Conservation (phyloP, 2,797 vertebrate species). For the Megalops cyprinoides region DNA sequence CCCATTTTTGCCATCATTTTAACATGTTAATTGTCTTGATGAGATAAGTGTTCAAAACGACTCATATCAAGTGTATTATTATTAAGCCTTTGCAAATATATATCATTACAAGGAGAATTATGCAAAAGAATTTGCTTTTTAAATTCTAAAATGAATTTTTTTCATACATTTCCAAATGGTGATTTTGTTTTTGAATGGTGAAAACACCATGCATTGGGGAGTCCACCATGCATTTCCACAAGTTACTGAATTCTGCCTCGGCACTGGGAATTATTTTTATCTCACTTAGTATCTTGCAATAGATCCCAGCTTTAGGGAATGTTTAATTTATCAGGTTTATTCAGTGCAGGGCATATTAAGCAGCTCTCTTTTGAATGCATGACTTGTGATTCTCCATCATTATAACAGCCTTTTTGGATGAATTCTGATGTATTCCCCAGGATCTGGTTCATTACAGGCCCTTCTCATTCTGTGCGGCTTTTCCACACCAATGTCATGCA, state of each 20-base stretch:
- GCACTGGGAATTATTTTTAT: conserved; percentile 30
- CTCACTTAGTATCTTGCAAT: conserved; percentile 37
- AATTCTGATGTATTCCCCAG: conserved; percentile 24
- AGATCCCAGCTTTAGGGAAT: conserved; percentile 33
- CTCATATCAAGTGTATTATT: conserved; percentile 42
- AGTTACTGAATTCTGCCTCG: not conserved
- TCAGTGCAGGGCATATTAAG: conserved; percentile 20
- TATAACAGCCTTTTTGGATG: conserved; percentile 30
- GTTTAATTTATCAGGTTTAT: conserved; percentile 45
- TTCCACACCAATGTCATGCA: not conserved
- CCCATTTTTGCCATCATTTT: not conserved
- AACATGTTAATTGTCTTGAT: conserved; percentile 22
- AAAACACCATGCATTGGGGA: too few relatives aligned
- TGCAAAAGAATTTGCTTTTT: not conserved
- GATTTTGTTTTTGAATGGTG: not conserved
- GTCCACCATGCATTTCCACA: not conserved
- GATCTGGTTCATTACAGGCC: not conserved
- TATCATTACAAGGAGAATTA: too few relatives aligned
- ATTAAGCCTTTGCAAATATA: too few relatives aligned
- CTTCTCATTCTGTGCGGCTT: conserved; percentile 16
- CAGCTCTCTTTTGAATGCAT: conserved; percentile 37
- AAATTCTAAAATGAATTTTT: not conserved
- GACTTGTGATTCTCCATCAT: conserved; percentile 33
- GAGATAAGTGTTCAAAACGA: conserved; percentile 33
- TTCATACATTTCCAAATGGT: not conserved